A percentile compares a stretch with the other conserved stretches of the same genome.
Evolutionary conservation across 2,888 invertebrate genomes (phyloP).

Genomic region (Erebia aethiops): DNA sequence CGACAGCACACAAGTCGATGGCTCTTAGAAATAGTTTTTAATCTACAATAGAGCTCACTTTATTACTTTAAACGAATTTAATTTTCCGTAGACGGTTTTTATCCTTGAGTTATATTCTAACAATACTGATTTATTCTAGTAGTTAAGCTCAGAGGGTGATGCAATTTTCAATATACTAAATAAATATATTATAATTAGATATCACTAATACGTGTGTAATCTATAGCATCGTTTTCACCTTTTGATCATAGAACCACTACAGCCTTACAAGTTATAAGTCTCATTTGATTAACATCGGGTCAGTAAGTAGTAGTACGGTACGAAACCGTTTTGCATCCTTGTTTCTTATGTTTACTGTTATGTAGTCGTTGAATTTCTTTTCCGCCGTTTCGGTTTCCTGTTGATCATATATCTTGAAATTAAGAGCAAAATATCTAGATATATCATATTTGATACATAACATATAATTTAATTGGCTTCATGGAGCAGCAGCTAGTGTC

Average conservation of each 20-base stretch:
- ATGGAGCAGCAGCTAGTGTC: slow-evolving; percentile 26
- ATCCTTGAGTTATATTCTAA: not conserved
- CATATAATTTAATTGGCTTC: slow-evolving; percentile 9
- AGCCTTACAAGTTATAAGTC: not conserved
- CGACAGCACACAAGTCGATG: slow-evolving; percentile 25
- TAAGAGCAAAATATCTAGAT: too few species aligned
- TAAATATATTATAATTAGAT: not conserved
- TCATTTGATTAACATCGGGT: not conserved
- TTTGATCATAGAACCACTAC: not conserved
- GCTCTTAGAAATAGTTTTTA: slow-evolving; percentile 16
- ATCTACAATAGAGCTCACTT: not conserved
- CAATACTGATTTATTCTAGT: not conserved
- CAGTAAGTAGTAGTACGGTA: not conserved
- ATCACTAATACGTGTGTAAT: not conserved
- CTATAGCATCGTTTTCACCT: not conserved
- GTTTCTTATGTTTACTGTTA: not conserved
- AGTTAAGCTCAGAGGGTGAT: not conserved
- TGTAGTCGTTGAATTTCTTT: too few species aligned
- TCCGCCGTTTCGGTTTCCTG: too few species aligned
- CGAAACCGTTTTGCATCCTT: not conserved
- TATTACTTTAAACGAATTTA: not conserved
- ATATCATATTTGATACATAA: not conserved
- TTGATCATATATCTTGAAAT: too few species aligned
- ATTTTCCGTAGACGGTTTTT: not conserved
- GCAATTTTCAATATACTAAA: not conserved